A percentile compares a stretch with the other conserved stretches of the same genome.
These are phyloP conservation scores for Phasia obesa DNA, from an alignment of 2,888 invertebrate species.

Conservation along the genomic window DNA sequence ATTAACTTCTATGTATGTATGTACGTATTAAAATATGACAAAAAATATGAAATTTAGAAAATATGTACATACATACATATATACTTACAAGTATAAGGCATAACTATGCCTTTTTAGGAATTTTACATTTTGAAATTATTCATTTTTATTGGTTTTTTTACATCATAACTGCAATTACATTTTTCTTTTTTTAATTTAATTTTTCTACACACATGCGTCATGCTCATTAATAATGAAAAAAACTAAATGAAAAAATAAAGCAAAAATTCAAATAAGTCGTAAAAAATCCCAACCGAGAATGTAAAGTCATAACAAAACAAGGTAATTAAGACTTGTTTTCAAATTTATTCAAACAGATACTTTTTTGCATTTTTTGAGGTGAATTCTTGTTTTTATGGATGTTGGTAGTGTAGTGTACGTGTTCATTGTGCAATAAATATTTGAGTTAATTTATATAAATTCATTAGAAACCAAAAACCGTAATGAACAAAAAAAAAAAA, in stretches of 20 bases:
- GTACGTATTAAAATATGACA: no score
- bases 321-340: slow-evolving; percentile 79
- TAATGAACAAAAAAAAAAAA: no score
- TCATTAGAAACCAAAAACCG: slow-evolving; percentile 73
- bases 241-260: slow-evolving; percentile 35
- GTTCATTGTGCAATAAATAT: slow-evolving; percentile 68
- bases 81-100: no score
- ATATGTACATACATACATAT: no score
- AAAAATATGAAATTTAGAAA: no score
- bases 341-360: slow-evolving; percentile 33
- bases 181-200: slow-evolving; percentile 37
- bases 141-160: background rate
- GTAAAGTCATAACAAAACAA: slow-evolving; percentile 71
- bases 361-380: slow-evolving; percentile 32
- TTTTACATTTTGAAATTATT: background rate
- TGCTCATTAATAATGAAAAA: slow-evolving; percentile 54
- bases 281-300: slow-evolving; percentile 59
- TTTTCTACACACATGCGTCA: slow-evolving; percentile 55
- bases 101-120: no score
- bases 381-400: slow-evolving; percentile 36
- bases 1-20: no score
- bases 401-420: slow-evolving; percentile 36
- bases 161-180: background rate
- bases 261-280: slow-evolving; percentile 70
- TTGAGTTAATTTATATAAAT: slow-evolving; percentile 73